phyloP scores from a whole-genome alignment of 2,888 invertebrate genomes.

The Fabriciana adippe region DNA sequence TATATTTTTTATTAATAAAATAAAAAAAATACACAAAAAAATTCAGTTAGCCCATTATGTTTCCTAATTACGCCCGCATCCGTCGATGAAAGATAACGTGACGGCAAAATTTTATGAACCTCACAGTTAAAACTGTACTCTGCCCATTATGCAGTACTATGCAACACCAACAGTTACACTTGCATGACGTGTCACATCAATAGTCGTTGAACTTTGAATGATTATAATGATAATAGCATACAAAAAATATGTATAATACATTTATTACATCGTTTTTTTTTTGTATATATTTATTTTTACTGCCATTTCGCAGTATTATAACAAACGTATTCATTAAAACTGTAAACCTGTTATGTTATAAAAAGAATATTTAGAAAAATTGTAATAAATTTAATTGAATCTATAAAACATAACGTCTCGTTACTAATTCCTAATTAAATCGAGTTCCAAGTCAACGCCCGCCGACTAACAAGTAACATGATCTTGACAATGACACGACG shows the following conservation, averaged over 20 bases:
- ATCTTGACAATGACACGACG: conserved; percentile 34
- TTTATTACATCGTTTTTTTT: too few species aligned
- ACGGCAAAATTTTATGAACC: conserved; percentile 25
- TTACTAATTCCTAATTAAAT: neutral
- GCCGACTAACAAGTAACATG: conserved; percentile 4
- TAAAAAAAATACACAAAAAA: too few species aligned
- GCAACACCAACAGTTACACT: conserved; percentile 18
- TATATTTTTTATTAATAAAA: too few species aligned
- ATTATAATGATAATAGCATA: neutral
- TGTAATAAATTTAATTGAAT: too few species aligned
- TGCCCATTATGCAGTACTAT: conserved; percentile 28
- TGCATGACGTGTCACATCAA: conserved; percentile 4
- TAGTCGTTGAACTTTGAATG: neutral
- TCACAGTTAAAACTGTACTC: conserved; percentile 28
- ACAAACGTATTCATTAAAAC: too few species aligned
- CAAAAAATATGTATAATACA: neutral
- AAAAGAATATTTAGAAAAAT: too few species aligned
- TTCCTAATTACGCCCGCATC: conserved; percentile 27
- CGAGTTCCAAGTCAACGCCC: conserved; percentile 27
- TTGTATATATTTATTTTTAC: too few species aligned
- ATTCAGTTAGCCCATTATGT: conserved; percentile 23
- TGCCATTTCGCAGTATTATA: too few species aligned
- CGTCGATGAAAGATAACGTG: conserved; percentile 31
- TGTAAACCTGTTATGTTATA: too few species aligned
- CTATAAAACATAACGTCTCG: too few species aligned